These are phyloP conservation scores for Sprattus sprattus DNA, from an alignment of 2,113 vertebrate species.

Conservation along the genomic window DNA sequence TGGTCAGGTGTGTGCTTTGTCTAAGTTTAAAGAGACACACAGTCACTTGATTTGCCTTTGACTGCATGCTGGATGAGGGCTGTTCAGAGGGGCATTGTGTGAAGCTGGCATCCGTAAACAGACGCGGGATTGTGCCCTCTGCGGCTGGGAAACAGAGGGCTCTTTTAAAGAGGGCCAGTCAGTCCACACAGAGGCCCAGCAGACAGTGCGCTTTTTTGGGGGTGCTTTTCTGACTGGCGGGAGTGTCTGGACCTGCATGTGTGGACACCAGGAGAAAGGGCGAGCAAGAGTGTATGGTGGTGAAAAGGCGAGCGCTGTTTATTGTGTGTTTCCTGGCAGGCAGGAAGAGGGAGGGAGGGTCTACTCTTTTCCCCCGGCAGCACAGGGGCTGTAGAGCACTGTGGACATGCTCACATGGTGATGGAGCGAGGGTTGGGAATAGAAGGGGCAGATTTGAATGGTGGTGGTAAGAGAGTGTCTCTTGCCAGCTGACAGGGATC, in stretches of 20 bases:
- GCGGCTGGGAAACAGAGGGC: slow-evolving; percentile 15
- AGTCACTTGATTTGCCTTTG: slow-evolving; percentile 6
- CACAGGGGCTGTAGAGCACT: not conserved
- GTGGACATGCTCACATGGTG: not conserved
- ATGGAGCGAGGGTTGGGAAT: not conserved
- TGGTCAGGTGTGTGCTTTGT: slow-evolving; percentile 4
- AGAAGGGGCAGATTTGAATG: slow-evolving; percentile 15
- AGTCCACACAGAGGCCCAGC: not conserved
- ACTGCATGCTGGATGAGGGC: not conserved
- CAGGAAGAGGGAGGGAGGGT: not conserved
- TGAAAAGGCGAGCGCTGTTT: slow-evolving; percentile 2
- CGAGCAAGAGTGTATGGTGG: not conserved
- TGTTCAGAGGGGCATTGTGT: not conserved
- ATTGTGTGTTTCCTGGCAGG: not conserved
- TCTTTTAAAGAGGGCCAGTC: slow-evolving; percentile 4
- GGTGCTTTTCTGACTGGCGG: not conserved
- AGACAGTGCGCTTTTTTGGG: not conserved
- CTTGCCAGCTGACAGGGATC: slow-evolving; percentile 20
- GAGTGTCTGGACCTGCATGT: not conserved
- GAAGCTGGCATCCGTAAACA: slow-evolving; percentile 11
- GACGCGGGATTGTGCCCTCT: not conserved
- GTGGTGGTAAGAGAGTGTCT: not conserved
- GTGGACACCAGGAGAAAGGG: not conserved
- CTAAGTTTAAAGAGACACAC: not conserved
- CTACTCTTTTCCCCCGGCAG: not conserved